Evolutionary conservation across 2,888 invertebrate genomes (phyloP), one percentile per base, ranked within the genome.

Genomic region (Plusia festucae): DNA sequence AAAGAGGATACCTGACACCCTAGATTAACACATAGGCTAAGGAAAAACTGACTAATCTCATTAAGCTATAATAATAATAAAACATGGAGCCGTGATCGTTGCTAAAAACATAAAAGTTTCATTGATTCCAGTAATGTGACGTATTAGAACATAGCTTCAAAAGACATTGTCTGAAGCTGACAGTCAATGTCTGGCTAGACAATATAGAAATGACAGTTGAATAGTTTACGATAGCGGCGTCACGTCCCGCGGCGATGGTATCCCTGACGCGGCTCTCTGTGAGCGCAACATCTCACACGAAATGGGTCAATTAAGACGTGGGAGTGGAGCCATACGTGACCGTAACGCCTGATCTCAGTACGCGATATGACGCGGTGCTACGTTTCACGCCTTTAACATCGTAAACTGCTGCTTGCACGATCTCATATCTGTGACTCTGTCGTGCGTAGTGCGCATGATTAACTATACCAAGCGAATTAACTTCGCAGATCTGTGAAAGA

Each of bases 231-330:
- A 88, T 88, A 88, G 86, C 79, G 83, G 76, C 79, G 82, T 91
- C 93, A 93, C 93, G 93, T 93, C 84, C 76, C 77, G 91, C 93
- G 93, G 94, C 85, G 94, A 94, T 94, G 86, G 88, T 94, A 94
- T 95, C 94, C 94, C 89, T 87, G 84, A 91, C 86, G 88, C 89
- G 88, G 90, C 83, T 86, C 84, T 82, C 86, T 82, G 80, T 82
- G 83, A 88, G 89, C 88, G 91, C 88, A 82, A 88, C 92, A 90
- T 91, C 91, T 91, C 90, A 93, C 93, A 93, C 93, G 92, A 94
- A 95, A 93, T 93, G 88, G 94, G 93, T 94, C 94, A 93, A 95
- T 95, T 94, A 94, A 92, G 93, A 93, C 94, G 95, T 94, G 94
- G 94, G 94, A 93, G 94, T 93, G 94, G 81, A 87, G 79, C 76